Base-by-base conservation (phyloP, 2,113 vertebrate genomes). In the Pteronura brasiliensis region DNA sequence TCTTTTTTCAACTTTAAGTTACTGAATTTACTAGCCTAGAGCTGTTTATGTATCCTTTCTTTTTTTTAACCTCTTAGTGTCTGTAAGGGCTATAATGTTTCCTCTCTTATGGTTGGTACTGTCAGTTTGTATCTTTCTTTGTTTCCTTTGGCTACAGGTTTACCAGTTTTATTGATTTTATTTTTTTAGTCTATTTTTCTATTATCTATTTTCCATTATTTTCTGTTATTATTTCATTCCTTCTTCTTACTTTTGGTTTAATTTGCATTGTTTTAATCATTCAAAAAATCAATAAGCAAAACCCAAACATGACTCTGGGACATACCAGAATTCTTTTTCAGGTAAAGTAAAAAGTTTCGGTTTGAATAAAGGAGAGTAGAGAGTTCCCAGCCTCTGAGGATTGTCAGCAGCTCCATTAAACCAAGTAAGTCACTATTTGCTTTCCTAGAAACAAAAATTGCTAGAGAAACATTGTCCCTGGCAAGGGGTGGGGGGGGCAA, bases 241-340 rank as follows among this genome's bases (percentile, higher is more conserved):
- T 71, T 88, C 23, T 23, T 57, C 7, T 82, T 94, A 82, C 2
- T 81, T 89, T 69, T 29, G 49, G 47, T 77, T 95, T 96, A 9
- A 59, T 93, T 96, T 92, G 7, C 27, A 77, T 94, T 27, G 71
- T 63, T 82, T 85, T 36, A 77, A 89, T 88, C 44, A 93, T n/a
- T 20, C 7, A 88, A 90, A 71, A 55, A 49, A 15, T 47, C 49
- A 93, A 61, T 67, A 69, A 76, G 39, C 12, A 39, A 86, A 69
- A 90, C 47, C 2, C 20, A 84, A 76, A 13, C 67, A 25, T 27
- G 10, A 55, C 34, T 2, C 4, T 9, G 49, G 74, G 47, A 67
- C 1, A 92, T 29, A 65, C 27, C 82, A 61, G 71, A 84, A 49
- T 71, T 1, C 29, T 36, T 65, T 71, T n/a, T 8, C 4, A 39